Evolutionary conservation across 92 coral and sea anemone species (phyloP), one percentile per base, ranked within the genome.

Genomic region (Pocillopora grandis): DNA sequence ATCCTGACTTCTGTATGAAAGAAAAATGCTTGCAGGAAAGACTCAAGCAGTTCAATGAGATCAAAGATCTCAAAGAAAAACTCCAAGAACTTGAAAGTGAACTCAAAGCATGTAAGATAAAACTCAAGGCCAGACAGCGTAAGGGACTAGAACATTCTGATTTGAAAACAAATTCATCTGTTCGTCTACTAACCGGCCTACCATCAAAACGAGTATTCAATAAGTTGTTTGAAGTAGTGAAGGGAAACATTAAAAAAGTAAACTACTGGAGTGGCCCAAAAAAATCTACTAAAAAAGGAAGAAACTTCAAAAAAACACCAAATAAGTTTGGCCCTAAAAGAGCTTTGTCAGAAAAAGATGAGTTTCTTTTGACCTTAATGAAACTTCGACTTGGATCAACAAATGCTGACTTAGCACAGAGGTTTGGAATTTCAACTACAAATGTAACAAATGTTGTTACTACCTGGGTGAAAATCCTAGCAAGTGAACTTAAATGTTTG

Each of bases 341-440:
- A 71, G 77, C 69, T 49, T 67, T 89, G 59, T 68, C 87, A 14
- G 62, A 80, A 71, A 89, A 86, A 73, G 90, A 89, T 76, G 92
- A 89, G 69, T 89, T 89, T 59, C 84, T 89, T 21, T 42, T 89
- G 73, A 86, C 90, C 64, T 48, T 89, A 23, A 89, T 86, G 92
- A 89, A 89, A 73, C 77, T 80, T 35, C 87, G 90, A 69, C 69
- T 92, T 31, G 89, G 95, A 14, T 88, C 94, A 55, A 88, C 92
- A 13, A 89, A 82, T 79, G 80, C 79, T 19, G 92, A 89, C 52
- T 84, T 91, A 52, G 92, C 88, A 12, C 90, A 89, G 58, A 74
- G 94, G 42, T 90, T 90, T 79, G 87, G 84, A 17, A 71, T 88
- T 21, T 79, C 84, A 6, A 33, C 69, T 2, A 83, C 86, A 31